Conservation (phyloP, 2,113 vertebrate species). For the Alligator mississippiensis region DNA sequence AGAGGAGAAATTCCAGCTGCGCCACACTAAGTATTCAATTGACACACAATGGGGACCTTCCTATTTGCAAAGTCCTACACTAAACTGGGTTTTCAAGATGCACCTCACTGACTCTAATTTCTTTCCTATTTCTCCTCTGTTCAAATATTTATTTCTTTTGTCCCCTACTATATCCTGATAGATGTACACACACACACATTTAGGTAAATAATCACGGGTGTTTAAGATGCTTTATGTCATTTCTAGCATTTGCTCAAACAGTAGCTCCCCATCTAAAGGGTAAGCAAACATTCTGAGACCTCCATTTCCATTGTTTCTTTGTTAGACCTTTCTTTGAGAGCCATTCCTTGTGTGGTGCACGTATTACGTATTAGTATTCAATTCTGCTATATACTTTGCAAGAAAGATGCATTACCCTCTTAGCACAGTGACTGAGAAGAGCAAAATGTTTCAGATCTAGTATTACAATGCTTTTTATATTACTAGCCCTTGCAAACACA, state of each 20-base stretch:
- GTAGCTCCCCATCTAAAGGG: rapidly evolving
- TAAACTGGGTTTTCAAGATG: background rate
- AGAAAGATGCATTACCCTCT: rapidly evolving
- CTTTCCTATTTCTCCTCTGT: background rate
- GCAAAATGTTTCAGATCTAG: background rate
- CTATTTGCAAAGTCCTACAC: background rate
- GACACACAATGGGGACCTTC: background rate
- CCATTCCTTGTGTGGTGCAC: background rate
- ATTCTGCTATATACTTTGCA: background rate
- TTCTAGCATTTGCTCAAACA: rapidly evolving
- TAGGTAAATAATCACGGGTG: background rate
- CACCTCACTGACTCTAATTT: background rate
- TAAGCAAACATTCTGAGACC: background rate
- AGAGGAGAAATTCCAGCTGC: background rate
- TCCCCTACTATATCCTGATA: background rate
- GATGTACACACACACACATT: background rate
- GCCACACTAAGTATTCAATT: rapidly evolving
- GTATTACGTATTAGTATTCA: background rate
- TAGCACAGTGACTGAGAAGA: rapidly evolving
- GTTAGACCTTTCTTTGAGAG: too few species aligned
- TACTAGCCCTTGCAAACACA: rapidly evolving
- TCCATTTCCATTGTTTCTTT: background rate
- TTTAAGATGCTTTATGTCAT: rapidly evolving
- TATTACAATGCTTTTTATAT: background rate
- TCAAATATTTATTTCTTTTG: background rate